Percentiles rank a stretch among this genome's conserved stretches.
These are phyloP conservation scores for Murina feae DNA, from an alignment of 2,113 vertebrate genomes.

Conservation along the genomic window DNA sequence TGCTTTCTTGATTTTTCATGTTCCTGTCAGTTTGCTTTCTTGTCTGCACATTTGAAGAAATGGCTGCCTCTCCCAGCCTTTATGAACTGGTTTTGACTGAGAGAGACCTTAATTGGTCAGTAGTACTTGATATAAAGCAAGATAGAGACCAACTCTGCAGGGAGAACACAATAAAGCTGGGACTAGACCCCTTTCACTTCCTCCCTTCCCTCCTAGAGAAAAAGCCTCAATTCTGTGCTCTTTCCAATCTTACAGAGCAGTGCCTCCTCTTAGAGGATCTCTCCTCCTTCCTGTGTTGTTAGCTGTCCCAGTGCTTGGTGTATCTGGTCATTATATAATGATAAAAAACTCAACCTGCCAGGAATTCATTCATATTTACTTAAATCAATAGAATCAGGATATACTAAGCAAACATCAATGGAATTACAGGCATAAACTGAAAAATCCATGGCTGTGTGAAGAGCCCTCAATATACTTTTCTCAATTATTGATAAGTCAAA, in stretches of 20 bases:
- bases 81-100: neutral
- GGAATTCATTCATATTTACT: neutral
- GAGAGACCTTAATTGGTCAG: neutral
- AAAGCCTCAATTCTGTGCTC: neutral
- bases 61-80: neutral
- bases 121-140: neutral
- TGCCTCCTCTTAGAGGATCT: neutral
- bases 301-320: neutral
- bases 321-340: neutral
- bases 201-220: neutral
- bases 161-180: neutral
- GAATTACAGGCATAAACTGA: neutral
- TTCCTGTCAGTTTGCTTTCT: neutral
- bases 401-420: neutral
- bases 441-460: neutral
- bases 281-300: neutral
- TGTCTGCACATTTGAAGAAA: neutral
- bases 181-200: neutral
- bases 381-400: neutral
- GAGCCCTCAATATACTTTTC: neutral
- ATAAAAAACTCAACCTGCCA: neutral
- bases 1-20: neutral
- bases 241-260: neutral
- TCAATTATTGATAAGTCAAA: neutral
- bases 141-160: neutral